Conservation (phyloP, 1,140 invertebrate genomes). For the Drosophila trapezifrons region DNA sequence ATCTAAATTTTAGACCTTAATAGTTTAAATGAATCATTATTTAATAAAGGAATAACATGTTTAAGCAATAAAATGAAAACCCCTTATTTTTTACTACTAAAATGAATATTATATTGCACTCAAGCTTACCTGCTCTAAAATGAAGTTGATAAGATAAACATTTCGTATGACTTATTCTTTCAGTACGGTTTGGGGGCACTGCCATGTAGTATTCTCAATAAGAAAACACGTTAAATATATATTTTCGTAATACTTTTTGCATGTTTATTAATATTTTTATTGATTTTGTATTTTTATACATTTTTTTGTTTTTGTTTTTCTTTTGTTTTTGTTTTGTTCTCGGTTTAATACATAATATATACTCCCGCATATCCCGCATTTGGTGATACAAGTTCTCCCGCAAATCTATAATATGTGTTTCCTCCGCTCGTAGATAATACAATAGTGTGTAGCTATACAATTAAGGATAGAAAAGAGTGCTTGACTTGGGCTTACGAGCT, state of each 20-base stretch:
- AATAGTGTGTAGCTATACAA: constrained; percentile 72
- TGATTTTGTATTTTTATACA: constrained; percentile 76
- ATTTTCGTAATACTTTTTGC: constrained; percentile 77
- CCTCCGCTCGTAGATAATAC: constrained; percentile 64
- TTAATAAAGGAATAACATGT: no score
- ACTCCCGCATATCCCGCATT: constrained; percentile 70
- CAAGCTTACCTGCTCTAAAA: no score
- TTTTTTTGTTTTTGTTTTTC: constrained; percentile 70
- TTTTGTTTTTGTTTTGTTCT: constrained; percentile 63
- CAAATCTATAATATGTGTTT: constrained; percentile 64
- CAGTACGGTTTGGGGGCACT: background rate
- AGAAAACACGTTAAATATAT: background rate
- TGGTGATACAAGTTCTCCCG: constrained; percentile 71
- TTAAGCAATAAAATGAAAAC: no score
- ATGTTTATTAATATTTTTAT: constrained; percentile 75
- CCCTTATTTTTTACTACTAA: no score
- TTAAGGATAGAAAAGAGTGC: constrained; percentile 74
- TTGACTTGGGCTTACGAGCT: constrained; percentile 63
- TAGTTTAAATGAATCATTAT: no score
- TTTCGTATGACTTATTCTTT: no score
- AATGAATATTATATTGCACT: no score
- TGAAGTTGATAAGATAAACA: no score
- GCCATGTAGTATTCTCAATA: background rate
- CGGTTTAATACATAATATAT: constrained; percentile 71
- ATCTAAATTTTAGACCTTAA: no score